Evolutionary conservation across 2,797 vertebrate species (phyloP), one percentile per base, ranked within the genome.

Genomic region (Crocidura indochinensis): DNA sequence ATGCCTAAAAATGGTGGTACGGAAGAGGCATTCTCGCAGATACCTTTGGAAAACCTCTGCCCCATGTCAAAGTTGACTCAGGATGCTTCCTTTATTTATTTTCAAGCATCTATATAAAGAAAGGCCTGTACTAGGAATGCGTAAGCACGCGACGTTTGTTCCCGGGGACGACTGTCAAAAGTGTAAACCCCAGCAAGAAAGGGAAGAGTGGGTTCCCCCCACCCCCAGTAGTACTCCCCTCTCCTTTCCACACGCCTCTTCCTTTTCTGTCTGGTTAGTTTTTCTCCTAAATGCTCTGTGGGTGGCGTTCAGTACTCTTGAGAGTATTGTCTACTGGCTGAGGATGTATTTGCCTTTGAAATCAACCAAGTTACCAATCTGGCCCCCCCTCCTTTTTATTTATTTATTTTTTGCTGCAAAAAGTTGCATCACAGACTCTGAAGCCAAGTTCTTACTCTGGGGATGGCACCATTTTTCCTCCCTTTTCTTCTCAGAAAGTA

Each of bases 31-130:
- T 84, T 64, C 78, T 72, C 87, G 76, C 94, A 82, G 76, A 76
- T 90, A 90, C 74, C 94, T 97, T 93, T 95, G 95, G 88, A 96
- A 93, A 72, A 19, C 79, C 92, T 88, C 93, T 78, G 81, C 83
- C 81, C 95, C 93, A 92, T 91, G 88, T 78, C 97, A 95, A 69
- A 71, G 26, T 92, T 84, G 86, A 91, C 80, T 82, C 86, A 73
- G 86, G 91, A 95, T 91, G 88, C 92, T 82, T 90, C 90, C 92
- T 95, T 93, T 93, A 82, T 96, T 95, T 97, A 96, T 87, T 94
- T 95, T 92, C 92, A 69, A 84, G 51, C 60, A 62, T 92, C 96
- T 97, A 87, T 95, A 93, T 96, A 95, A 94, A 95, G 96, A 94
- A 87, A 90, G 38, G 38, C 38, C 38, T 38, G 38, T 38, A 38